Percentiles rank a stretch among this genome's conserved stretches.
These are phyloP conservation scores for Isaurus tuberculatus DNA, from an alignment of 92 coral and sea anemone genomes.

Conservation along the genomic window DNA sequence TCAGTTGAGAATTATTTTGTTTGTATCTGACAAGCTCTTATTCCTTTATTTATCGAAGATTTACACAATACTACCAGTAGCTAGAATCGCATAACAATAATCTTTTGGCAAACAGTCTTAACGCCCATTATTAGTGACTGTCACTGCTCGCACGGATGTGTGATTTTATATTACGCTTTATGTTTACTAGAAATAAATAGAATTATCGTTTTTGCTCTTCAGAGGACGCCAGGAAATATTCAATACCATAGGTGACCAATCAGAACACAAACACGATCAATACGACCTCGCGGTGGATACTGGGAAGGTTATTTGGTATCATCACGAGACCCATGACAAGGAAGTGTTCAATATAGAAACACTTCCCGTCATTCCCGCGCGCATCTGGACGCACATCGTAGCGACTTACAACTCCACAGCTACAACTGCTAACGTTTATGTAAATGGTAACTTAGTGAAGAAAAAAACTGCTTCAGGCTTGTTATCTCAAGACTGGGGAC, in stretches of 20 bases:
- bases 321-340: slow-evolving; percentile 95
- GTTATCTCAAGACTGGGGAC: slow-evolving; percentile 99
- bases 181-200: neutral
- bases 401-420: slow-evolving; percentile 82
- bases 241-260: slow-evolving; percentile 95
- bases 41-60: too few relatives aligned
- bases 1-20: too few relatives aligned
- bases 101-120: too few relatives aligned
- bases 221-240: slow-evolving; percentile 94
- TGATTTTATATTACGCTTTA: too few relatives aligned
- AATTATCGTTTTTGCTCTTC: neutral
- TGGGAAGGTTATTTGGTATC: slow-evolving; percentile 95
- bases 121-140: too few relatives aligned
- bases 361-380: slow-evolving; percentile 94
- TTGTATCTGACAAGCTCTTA: too few relatives aligned
- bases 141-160: too few relatives aligned
- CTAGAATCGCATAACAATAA: too few relatives aligned
- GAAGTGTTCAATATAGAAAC: slow-evolving; percentile 84
- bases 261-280: slow-evolving; percentile 97
- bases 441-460: slow-evolving; percentile 80
- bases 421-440: slow-evolving; percentile 90
- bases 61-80: too few relatives aligned
- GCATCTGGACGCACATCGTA: slow-evolving; percentile 88
- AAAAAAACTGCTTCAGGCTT: slow-evolving; percentile 90
- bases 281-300: slow-evolving; percentile 91